Evolutionary conservation across 2,888 invertebrate species (phyloP).

Genomic region (Meandrusa payeni): DNA sequence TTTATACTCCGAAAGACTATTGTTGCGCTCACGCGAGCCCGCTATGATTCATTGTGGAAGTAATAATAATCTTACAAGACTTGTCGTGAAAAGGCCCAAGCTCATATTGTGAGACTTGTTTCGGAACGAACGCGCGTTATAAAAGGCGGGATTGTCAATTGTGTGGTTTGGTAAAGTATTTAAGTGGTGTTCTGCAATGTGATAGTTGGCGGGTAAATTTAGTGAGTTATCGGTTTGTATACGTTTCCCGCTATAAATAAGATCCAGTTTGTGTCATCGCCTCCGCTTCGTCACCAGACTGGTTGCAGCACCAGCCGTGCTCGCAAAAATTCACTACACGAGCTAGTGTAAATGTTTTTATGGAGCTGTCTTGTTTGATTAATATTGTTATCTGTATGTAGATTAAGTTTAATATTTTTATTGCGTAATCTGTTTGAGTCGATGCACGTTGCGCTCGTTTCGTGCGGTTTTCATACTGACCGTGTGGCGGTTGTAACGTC

Average conservation of each 20-base stretch:
- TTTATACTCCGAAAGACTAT: constrained; percentile 59
- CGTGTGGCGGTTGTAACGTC: constrained; percentile 49
- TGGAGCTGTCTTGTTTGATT: constrained; percentile 36
- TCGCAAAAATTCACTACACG: constrained; percentile 45
- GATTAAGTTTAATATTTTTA: constrained; percentile 29
- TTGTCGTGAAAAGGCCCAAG: constrained; percentile 25
- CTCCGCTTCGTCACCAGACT: constrained; percentile 51
- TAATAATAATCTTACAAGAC: constrained; percentile 50
- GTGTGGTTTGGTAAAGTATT: constrained; percentile 34
- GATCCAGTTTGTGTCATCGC: constrained; percentile 71
- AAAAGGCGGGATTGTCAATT: constrained; percentile 51
- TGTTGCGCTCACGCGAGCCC: constrained; percentile 50
- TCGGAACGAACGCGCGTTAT: constrained; percentile 40
- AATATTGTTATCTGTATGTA: constrained; percentile 29
- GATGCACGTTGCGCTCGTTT: constrained; percentile 35
- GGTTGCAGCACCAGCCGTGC: constrained; percentile 63
- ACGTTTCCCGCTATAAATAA: constrained; percentile 75
- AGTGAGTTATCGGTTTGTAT: constrained; percentile 71
- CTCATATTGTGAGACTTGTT: constrained; percentile 3
- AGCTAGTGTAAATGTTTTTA: background rate
- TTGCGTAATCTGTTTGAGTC: constrained; percentile 53
- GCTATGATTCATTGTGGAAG: constrained; percentile 73
- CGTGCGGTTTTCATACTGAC: constrained; percentile 33
- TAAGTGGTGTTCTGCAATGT: constrained; percentile 41
- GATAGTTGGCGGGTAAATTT: constrained; percentile 41